Evolutionary conservation across 1,140 invertebrate species (phyloP).

Genomic region (Zaprionus ornatus): DNA sequence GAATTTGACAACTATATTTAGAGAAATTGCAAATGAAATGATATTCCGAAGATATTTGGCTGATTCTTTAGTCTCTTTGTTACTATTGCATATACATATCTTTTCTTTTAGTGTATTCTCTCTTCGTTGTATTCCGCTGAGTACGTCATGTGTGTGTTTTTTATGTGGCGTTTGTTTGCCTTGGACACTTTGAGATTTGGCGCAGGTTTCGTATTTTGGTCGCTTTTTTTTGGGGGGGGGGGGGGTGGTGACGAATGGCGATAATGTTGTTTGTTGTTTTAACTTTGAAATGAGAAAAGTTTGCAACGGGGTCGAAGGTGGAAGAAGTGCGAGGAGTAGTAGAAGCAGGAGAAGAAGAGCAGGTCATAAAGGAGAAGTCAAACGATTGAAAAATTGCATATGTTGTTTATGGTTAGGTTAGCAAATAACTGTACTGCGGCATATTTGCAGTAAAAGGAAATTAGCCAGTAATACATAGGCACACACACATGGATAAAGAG

Average conservation of each 20-base stretch:
- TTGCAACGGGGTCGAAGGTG: conserved; percentile 48
- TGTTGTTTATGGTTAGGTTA: conserved; percentile 6
- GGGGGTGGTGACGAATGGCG: conserved; percentile 70
- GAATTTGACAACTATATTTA: too few relatives aligned
- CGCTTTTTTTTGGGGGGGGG: conserved; percentile 17
- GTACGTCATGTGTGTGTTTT: not conserved
- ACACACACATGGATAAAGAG: not conserved
- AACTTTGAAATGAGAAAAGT: conserved; percentile 82
- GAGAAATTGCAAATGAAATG: too few relatives aligned
- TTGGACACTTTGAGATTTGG: conserved; percentile 42
- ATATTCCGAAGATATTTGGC: too few relatives aligned
- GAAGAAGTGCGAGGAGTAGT: not conserved
- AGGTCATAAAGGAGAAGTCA: conserved; percentile 31
- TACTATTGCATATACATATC: not conserved
- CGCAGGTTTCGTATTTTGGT: conserved; percentile 27
- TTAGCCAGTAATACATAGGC: conserved; percentile 40
- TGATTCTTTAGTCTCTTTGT: not conserved
- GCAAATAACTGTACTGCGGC: conserved; percentile 45
- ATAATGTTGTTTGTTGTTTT: conserved; percentile 79
- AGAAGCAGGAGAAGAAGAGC: not conserved
- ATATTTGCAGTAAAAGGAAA: conserved; percentile 63
- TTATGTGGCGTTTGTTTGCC: conserved; percentile 25
- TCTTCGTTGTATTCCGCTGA: not conserved
- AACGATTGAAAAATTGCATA: conserved; percentile 56
- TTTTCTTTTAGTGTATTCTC: not conserved